These are phyloP conservation scores for Penaeus vannamei DNA, from an alignment of 1,140 invertebrate genomes.

Conservation along the genomic window DNA sequence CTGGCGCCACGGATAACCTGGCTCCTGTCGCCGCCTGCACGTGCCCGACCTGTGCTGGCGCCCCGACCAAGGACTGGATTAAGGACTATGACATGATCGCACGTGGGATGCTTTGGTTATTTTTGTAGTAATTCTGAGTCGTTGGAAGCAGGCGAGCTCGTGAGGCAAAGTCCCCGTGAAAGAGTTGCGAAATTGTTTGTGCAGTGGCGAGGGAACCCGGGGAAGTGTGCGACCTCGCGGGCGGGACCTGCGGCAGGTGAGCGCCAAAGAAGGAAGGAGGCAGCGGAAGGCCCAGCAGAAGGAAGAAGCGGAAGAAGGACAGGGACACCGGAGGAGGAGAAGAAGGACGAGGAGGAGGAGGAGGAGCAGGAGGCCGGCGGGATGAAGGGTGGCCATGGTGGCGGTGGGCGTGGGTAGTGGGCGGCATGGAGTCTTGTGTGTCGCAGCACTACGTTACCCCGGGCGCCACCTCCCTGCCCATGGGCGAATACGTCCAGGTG, in stretches of 20 bases:
- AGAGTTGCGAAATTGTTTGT: no score
- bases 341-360: slow-evolving; percentile 37
- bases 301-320: slow-evolving; percentile 47
- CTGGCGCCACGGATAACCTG: slow-evolving; percentile 50
- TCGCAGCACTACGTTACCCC: slow-evolving; percentile 68
- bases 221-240: no score
- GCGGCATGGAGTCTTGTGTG: slow-evolving; percentile 68
- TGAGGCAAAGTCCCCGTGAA: no score
- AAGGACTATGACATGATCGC: no score
- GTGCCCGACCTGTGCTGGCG: not conserved
- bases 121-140: no score
- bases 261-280: no score
- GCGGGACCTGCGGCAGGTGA: no score
- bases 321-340: slow-evolving; percentile 29
- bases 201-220: no score
- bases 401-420: slow-evolving; percentile 59
- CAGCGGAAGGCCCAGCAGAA: slow-evolving; percentile 31
- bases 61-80: no score
- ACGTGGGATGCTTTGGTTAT: no score
- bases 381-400: slow-evolving; percentile 49
- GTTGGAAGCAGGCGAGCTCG: no score
- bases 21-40: not conserved
- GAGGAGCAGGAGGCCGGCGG: slow-evolving; percentile 24
- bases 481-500: slow-evolving; percentile 72
- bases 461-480: slow-evolving; percentile 73